Evolutionary conservation across 2,113 vertebrate species (phyloP), one percentile per base, ranked within the genome.

Genomic region (Hepsetus odoe): DNA sequence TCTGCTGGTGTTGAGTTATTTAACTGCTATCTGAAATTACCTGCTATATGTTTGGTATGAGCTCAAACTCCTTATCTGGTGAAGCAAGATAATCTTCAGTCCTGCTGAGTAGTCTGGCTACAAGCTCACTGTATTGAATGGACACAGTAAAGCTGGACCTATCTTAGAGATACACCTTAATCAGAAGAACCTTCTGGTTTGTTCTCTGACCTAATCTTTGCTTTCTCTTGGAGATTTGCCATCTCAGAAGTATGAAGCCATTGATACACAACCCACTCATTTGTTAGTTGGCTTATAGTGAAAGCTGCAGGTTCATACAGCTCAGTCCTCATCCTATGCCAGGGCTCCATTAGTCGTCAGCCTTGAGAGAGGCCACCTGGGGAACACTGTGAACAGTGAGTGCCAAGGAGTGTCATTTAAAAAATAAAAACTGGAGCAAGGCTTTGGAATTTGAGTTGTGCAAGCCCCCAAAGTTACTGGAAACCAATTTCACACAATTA

Each of bases 401-500:
- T 33, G 75, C 20, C 35, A 69, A 24, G 3, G 12, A 56, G 65
- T 18, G 44, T 69, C 65, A 69, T 61, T 33, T 22, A 76, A 28
- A n/a, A 22, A 20, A 5, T 59, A 51, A n/a, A 59, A 32, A 33
- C 18, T 18, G 14, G 11, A 79, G 26, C 46, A n/a, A 70, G 26
- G 12, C 53, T 74, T 30, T 61, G 16, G 49, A 72, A 32, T 42
- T 18, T 44, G n/a, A 62, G 44, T 18, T 55, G 16, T 33, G 33
- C 22, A 59, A n/a, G 58, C 40, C 38, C 16, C n/a, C 59, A 38
- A 62, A 62, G 32, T 61, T 44, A n/a, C 44, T 22, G 40, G 35
- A 38, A 72, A 51, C 61, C 68, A 64, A 76, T 69, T 69, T 69
- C 35, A 62, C 44, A 68, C 33, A 64, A 55, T 75, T 79, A 74